These are phyloP conservation scores for Cataglyphis albicans DNA, from an alignment of 2,888 invertebrate genomes.

Conservation along the genomic window DNA sequence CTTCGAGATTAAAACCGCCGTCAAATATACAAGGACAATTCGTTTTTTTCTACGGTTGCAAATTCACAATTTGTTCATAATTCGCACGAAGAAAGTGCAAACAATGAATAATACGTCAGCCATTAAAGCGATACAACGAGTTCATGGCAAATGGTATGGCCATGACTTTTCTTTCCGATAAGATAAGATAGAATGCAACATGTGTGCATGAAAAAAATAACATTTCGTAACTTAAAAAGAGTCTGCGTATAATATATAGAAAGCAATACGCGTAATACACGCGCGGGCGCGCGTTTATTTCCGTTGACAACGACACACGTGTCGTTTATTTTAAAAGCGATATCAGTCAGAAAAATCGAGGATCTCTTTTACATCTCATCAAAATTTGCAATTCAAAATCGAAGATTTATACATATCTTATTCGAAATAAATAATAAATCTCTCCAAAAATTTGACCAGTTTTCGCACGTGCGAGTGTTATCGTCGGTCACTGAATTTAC, in stretches of 20 bases:
- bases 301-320: background rate
- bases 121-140: slow-evolving; percentile 21
- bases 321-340: background rate
- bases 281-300: background rate
- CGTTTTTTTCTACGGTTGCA: background rate
- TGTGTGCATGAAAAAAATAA: slow-evolving; percentile 22
- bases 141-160: slow-evolving; percentile 15
- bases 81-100: slow-evolving; percentile 8
- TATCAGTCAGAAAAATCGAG: background rate
- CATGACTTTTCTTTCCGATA: slow-evolving; percentile 46
- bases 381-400: background rate
- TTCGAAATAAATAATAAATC: slow-evolving; percentile 10
- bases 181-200: slow-evolving; percentile 38
- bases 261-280: background rate
- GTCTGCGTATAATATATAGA: background rate
- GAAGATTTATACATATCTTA: background rate
- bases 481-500: slow-evolving; percentile 16
- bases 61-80: background rate
- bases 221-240: slow-evolving; percentile 31
- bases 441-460: background rate
- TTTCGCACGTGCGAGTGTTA: slow-evolving; percentile 37
- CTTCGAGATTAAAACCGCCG: background rate
- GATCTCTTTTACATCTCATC: slow-evolving; percentile 10
- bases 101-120: slow-evolving; percentile 21
- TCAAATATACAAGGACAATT: background rate